Conservation (phyloP, 2,113 vertebrate genomes). For the Xiphorhynchus elegans region DNA sequence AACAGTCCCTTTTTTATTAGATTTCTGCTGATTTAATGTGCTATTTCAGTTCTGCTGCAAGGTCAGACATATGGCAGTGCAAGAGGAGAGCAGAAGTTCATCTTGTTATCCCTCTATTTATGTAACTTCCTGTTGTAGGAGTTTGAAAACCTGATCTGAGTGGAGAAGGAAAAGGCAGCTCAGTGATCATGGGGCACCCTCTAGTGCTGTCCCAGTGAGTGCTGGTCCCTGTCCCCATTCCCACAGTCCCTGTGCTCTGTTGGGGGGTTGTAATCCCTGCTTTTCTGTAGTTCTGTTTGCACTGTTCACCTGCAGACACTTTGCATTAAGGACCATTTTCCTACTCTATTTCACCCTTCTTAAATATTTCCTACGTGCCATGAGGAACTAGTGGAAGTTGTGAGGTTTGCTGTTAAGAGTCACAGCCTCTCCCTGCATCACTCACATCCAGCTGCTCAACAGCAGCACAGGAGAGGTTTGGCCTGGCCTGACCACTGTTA, state of each 20-base stretch:
- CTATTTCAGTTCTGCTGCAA: background rate
- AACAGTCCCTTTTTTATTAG: background rate
- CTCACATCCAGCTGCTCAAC: background rate
- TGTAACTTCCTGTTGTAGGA: background rate
- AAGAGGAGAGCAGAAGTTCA: background rate
- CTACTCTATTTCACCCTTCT: background rate
- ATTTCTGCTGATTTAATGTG: background rate
- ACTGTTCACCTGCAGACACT: background rate
- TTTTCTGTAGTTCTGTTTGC: background rate
- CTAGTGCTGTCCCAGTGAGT: conserved; percentile 25
- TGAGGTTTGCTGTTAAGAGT: background rate
- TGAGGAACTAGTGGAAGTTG: background rate
- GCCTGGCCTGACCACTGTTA: background rate
- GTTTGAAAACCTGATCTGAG: background rate
- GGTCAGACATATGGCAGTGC: background rate
- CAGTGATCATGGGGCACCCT: background rate
- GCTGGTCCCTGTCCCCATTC: background rate
- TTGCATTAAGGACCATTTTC: background rate
- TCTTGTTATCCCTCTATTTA: background rate
- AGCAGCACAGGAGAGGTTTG: background rate
- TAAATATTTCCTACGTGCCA: background rate
- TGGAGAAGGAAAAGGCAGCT: background rate
- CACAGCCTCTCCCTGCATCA: background rate
- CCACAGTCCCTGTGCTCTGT: background rate
- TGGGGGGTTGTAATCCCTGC: background rate